Conservation (phyloP, 2,888 invertebrate genomes). For the Archips crataeganus region DNA sequence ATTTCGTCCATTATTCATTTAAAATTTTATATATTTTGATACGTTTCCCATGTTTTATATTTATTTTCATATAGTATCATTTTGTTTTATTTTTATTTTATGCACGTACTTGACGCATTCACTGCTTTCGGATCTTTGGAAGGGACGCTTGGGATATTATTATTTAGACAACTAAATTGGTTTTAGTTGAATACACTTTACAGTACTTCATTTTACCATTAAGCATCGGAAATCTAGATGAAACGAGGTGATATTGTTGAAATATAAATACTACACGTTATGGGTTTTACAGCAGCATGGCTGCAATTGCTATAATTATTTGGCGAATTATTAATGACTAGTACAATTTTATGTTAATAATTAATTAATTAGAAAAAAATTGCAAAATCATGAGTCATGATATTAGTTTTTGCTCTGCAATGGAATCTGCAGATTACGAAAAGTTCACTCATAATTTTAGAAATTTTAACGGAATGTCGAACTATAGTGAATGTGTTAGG, state of each 20-base stretch:
- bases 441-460: not conserved
- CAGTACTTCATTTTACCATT: not conserved
- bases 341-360: too few species aligned
- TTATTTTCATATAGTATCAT: slow-evolving; percentile 45
- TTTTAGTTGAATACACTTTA: not conserved
- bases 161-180: not conserved
- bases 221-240: not conserved
- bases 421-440: not conserved
- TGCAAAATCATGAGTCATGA: too few species aligned
- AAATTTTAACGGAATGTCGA: not conserved
- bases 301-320: too few species aligned
- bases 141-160: slow-evolving; percentile 20
- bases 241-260: too few species aligned
- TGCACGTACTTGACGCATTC: slow-evolving; percentile 68
- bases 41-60: slow-evolving; percentile 28
- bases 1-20: too few species aligned
- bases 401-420: too few species aligned
- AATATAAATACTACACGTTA: too few species aligned
- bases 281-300: too few species aligned
- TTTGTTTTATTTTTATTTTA: slow-evolving; percentile 46
- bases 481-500: slow-evolving; percentile 66
- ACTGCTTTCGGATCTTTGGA: slow-evolving; percentile 51
- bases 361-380: too few species aligned
- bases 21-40: too few species aligned
- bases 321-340: too few species aligned